These are phyloP conservation scores for Sphaerophoria taeniata DNA, from an alignment of 2,888 invertebrate genomes.

Conservation along the genomic window DNA sequence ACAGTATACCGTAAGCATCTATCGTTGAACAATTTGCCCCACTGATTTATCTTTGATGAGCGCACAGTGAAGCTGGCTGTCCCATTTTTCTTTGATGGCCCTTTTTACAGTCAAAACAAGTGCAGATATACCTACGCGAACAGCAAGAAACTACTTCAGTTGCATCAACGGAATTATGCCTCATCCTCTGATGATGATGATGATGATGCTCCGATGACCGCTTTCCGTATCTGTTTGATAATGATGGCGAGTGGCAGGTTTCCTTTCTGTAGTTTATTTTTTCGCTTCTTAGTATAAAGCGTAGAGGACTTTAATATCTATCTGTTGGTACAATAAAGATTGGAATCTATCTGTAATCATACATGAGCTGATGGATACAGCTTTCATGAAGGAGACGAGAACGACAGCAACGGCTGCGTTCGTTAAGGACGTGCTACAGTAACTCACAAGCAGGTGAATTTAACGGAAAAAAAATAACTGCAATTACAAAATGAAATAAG, in stretches of 20 bases:
- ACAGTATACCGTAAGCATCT: slow-evolving; percentile 53
- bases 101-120: slow-evolving; percentile 37
- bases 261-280: neutral
- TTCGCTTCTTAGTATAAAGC: slow-evolving; percentile 15
- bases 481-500: slow-evolving; percentile 23
- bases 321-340: neutral
- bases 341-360: slow-evolving; percentile 1
- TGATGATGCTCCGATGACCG: neutral
- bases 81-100: slow-evolving; percentile 66
- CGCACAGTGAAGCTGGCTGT: slow-evolving; percentile 31
- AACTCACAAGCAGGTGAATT: slow-evolving; percentile 1
- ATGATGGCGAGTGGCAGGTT: slow-evolving; percentile 43
- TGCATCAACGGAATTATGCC: slow-evolving; percentile 20
- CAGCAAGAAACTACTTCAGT: neutral
- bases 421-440: slow-evolving; percentile 18
- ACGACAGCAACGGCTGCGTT: neutral
- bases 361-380: neutral
- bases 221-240: slow-evolving; percentile 17
- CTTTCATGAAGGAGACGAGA: neutral
- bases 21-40: slow-evolving; percentile 55
- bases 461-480: slow-evolving; percentile 6
- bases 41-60: slow-evolving; percentile 71
- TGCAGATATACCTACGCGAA: neutral
- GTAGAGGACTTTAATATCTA: neutral
- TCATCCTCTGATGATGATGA: slow-evolving; percentile 5